phyloP scores from a whole-genome alignment of 2,113 vertebrate species.

The Microtus ochrogaster region DNA sequence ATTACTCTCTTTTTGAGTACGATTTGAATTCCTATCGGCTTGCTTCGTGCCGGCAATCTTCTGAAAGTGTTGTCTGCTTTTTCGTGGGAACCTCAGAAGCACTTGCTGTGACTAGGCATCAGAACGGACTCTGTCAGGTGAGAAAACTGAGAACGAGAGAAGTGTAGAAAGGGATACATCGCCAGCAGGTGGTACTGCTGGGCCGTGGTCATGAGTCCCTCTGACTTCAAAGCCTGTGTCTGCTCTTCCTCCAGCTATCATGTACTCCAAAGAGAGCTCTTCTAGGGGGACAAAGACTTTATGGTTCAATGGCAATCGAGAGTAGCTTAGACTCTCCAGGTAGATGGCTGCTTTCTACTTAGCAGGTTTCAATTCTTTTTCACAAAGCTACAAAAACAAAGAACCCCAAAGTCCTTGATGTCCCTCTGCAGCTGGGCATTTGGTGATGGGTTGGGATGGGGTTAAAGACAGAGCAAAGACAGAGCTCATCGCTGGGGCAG shows the following conservation, averaged over 20 bases:
- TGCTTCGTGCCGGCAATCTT: neutral
- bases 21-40: neutral
- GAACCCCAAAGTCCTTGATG: neutral
- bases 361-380: neutral
- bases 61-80: neutral
- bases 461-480: neutral
- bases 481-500: neutral
- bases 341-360: neutral
- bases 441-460: neutral
- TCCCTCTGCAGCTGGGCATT: neutral
- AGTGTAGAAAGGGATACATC: neutral
- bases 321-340: neutral
- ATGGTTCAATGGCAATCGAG: neutral
- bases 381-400: neutral
- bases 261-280: neutral
- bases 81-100: neutral
- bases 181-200: neutral
- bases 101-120: neutral
- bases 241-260: neutral
- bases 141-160: neutral
- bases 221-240: neutral
- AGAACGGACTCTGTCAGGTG: neutral
- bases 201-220: neutral
- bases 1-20: neutral
- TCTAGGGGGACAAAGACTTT: neutral